Conservation (phyloP, 2,888 invertebrate species). For the Leptinotarsa juncta region DNA sequence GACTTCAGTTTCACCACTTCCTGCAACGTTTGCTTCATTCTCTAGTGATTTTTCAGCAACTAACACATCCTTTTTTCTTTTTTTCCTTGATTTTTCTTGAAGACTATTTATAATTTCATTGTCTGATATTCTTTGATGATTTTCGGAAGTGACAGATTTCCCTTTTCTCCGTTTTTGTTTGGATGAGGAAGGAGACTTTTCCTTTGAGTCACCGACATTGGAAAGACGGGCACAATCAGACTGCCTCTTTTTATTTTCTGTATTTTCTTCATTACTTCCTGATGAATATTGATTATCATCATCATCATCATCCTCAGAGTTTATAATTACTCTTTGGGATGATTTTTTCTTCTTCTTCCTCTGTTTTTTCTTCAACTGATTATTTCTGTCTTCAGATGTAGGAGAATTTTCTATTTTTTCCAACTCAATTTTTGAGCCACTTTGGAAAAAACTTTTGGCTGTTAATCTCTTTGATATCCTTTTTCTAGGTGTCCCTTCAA, state of each 20-base stretch:
- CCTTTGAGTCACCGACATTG: not conserved
- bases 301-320: constrained; percentile 18
- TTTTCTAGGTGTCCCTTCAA: constrained; percentile 24
- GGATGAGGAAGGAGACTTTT: not conserved
- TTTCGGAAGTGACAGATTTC: constrained; percentile 24
- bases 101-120: constrained; percentile 15
- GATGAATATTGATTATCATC: constrained; percentile 3
- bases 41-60: not conserved
- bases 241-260: constrained; percentile 1
- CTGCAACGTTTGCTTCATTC: not conserved
- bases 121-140: constrained; percentile 10
- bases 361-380: constrained; percentile 31
- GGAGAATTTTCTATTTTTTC: not conserved
- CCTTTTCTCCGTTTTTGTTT: constrained; percentile 37
- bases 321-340: not conserved
- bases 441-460: constrained; percentile 16
- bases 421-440: not conserved
- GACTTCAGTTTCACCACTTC: not conserved
- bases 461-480: constrained; percentile 11
- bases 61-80: constrained; percentile 2
- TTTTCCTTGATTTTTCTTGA: constrained; percentile 24
- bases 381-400: constrained; percentile 14
- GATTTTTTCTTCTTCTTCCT: constrained; percentile 39
- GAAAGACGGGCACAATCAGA: not conserved
- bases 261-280: constrained; percentile 21